phyloP scores from a whole-genome alignment of 2,888 invertebrate species.

The Lordiphosa andalusiaca region DNA sequence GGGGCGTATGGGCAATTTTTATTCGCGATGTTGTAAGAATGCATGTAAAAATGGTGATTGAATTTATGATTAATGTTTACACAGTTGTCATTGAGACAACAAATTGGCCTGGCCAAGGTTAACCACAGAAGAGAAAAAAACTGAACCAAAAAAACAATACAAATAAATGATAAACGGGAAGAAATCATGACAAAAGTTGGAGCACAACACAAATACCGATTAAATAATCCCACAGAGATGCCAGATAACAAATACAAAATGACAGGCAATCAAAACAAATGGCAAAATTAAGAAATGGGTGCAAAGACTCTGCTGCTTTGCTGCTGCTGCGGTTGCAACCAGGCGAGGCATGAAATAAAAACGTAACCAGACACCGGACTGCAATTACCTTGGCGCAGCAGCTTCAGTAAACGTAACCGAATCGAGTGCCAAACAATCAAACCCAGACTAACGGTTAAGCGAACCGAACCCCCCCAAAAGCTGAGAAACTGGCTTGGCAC shows the following conservation, averaged over 20 bases:
- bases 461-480: constrained; percentile 36
- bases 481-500: constrained; percentile 42
- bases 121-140: constrained; percentile 19
- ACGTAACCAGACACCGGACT: constrained; percentile 40
- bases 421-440: constrained; percentile 29
- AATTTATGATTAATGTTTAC: constrained; percentile 55
- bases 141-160: constrained; percentile 1
- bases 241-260: constrained; percentile 43
- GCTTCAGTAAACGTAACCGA: constrained; percentile 48
- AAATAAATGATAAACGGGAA: constrained; percentile 24
- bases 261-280: constrained; percentile 50
- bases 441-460: constrained; percentile 35
- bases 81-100: constrained; percentile 49
- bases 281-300: constrained; percentile 13
- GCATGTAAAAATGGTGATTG: constrained; percentile 62
- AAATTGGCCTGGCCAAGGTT: constrained; percentile 61
- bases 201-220: constrained; percentile 6
- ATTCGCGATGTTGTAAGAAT: constrained; percentile 56
- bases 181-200: constrained; percentile 36
- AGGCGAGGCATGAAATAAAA: constrained; percentile 2
- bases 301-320: not conserved
- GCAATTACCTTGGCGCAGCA: constrained; percentile 60
- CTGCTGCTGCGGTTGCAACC: not conserved
- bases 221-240: constrained; percentile 30
- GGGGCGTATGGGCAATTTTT: constrained; percentile 14